Percentiles rank a stretch among this genome's conserved stretches.
These are phyloP conservation scores for Telmatherina bonti DNA, from an alignment of 2,797 vertebrate genomes.

Conservation along the genomic window DNA sequence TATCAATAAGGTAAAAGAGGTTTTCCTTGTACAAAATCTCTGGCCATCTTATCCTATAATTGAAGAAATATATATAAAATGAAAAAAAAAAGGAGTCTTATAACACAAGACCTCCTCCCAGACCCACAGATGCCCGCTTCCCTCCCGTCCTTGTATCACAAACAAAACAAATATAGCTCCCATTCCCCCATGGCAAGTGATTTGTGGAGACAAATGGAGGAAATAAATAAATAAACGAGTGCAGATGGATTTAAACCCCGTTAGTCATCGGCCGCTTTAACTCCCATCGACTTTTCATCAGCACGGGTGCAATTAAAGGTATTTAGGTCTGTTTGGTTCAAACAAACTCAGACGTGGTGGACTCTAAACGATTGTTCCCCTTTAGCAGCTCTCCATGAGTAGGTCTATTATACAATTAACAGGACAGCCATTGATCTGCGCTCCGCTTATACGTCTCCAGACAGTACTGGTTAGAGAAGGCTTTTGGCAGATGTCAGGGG, in stretches of 20 bases:
- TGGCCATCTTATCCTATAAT: too few species aligned
- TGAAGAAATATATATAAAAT: too few species aligned
- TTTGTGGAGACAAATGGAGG: slow-evolving; percentile 84
- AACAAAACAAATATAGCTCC: slow-evolving; percentile 81
- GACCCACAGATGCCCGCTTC: slow-evolving; percentile 82
- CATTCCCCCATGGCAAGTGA: slow-evolving; percentile 82
- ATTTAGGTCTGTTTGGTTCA: slow-evolving; percentile 89
- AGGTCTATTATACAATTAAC: slow-evolving; percentile 81
- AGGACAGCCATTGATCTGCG: slow-evolving; percentile 77
- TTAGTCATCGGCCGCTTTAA: slow-evolving; percentile 78
- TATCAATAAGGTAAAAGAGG: too few species aligned
- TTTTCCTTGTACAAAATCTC: too few species aligned
- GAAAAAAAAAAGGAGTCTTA: too few species aligned
- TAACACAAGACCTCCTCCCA: slow-evolving; percentile 56
- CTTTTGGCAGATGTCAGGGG: slow-evolving; percentile 79
- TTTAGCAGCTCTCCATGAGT: slow-evolving; percentile 74
- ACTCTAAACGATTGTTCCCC: slow-evolving; percentile 76
- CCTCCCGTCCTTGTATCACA: slow-evolving; percentile 81
- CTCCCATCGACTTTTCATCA: slow-evolving; percentile 95
- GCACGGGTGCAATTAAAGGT: slow-evolving; percentile 91
- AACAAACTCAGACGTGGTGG: slow-evolving; percentile 85
- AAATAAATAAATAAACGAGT: slow-evolving; percentile 83
- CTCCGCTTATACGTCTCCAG: slow-evolving; percentile 59
- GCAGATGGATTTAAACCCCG: slow-evolving; percentile 77
- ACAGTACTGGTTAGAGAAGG: slow-evolving; percentile 66